Percentiles rank a stretch among this genome's conserved stretches.
Conservation (phyloP, 2,888 invertebrate genomes). For the Amiota communis region DNA sequence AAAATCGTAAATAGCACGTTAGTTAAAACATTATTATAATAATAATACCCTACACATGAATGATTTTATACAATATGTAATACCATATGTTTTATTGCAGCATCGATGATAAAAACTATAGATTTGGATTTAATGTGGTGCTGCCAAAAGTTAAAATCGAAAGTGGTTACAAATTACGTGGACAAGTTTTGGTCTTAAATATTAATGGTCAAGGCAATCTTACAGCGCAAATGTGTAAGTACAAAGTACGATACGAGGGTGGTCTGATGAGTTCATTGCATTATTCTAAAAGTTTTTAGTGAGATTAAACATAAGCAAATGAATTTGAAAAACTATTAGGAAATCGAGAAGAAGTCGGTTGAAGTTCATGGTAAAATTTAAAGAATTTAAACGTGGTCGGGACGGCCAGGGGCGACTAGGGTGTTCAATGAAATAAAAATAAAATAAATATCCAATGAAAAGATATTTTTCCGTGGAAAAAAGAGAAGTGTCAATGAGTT, state of each 20-base stretch:
- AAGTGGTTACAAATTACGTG: constrained; percentile 79
- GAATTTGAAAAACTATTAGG: too few relatives aligned
- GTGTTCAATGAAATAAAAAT: too few relatives aligned
- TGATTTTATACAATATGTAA: background rate
- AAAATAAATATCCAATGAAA: too few relatives aligned
- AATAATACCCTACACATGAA: background rate
- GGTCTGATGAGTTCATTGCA: background rate
- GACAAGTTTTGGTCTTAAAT: constrained; percentile 79
- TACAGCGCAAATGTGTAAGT: constrained; percentile 78
- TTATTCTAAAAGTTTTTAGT: too few relatives aligned
- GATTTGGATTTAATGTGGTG: constrained; percentile 78
- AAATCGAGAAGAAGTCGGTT: too few relatives aligned
- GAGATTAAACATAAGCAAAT: too few relatives aligned
- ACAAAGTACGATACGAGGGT: background rate
- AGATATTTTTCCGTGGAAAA: too few relatives aligned
- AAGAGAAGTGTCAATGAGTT: too few relatives aligned
- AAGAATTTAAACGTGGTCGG: too few relatives aligned
- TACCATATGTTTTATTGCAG: constrained; percentile 63
- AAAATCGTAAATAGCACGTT: constrained; percentile 51
- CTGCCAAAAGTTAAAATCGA: constrained; percentile 79
- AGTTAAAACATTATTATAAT: constrained; percentile 18
- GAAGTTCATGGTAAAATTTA: too few relatives aligned
- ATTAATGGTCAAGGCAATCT: constrained; percentile 77
- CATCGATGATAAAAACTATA: constrained; percentile 78
- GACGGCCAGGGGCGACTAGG: too few relatives aligned